These are phyloP conservation scores for Oxyura jamaicensis DNA, from an alignment of 2,113 vertebrate species.

Conservation along the genomic window DNA sequence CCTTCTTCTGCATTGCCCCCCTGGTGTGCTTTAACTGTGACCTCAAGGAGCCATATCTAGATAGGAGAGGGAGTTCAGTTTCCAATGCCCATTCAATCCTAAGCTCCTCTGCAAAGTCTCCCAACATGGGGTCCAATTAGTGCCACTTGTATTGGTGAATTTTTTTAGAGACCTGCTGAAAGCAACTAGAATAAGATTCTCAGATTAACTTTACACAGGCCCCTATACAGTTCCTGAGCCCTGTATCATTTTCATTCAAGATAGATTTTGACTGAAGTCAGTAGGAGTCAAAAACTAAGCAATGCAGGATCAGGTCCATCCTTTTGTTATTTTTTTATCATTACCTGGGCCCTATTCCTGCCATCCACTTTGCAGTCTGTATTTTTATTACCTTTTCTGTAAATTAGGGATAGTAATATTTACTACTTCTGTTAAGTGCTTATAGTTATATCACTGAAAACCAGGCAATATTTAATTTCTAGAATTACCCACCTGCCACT, in stretches of 20 bases:
- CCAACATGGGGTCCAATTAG: slow-evolving; percentile 40
- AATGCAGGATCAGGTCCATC: not conserved
- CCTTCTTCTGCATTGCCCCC: not conserved
- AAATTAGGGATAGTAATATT: slow-evolving; percentile 17
- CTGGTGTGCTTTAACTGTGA: not conserved
- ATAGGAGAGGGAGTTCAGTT: not conserved
- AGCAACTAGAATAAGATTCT: slow-evolving; percentile 14
- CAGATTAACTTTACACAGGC: slow-evolving; percentile 13
- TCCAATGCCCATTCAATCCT: not conserved
- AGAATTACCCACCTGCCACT: slow-evolving; percentile 16
- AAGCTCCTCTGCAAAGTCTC: not conserved
- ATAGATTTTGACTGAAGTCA: slow-evolving; percentile 2
- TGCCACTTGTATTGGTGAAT: slow-evolving; percentile 7
- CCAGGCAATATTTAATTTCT: slow-evolving; percentile 7
- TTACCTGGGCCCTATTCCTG: not conserved
- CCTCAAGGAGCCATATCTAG: not conserved
- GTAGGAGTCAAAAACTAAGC: slow-evolving; percentile 8
- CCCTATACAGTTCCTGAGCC: not conserved
- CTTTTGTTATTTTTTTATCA: slow-evolving; percentile 3
- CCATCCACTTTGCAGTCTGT: not conserved
- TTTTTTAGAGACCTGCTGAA: slow-evolving; percentile 34
- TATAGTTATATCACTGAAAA: slow-evolving; percentile 26
- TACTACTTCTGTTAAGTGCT: slow-evolving; percentile 26
- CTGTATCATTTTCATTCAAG: not conserved
- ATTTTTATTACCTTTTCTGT: slow-evolving; percentile 20